Evolutionary conservation across 2,888 invertebrate species (phyloP).

Genomic region (Drosophila quinaria): DNA sequence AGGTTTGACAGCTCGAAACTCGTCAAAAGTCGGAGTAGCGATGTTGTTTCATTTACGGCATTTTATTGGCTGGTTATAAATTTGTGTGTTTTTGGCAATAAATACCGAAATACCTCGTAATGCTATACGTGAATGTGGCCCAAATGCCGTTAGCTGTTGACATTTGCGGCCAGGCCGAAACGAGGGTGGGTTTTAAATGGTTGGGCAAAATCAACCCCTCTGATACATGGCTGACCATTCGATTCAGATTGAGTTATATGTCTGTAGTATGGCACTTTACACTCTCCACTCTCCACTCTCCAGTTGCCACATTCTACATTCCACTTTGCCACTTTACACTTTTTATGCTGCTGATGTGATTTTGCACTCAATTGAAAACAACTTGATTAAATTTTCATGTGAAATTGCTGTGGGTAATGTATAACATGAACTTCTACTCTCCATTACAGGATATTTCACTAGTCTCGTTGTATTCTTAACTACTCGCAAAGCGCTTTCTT

Average conservation of each 20-base stretch:
- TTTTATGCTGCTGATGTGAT: slow-evolving; percentile 75
- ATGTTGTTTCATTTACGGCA: slow-evolving; percentile 51
- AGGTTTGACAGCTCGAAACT: slow-evolving; percentile 18
- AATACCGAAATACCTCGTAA: slow-evolving; percentile 61
- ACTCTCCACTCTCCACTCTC: slow-evolving; percentile 12
- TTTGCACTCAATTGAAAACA: slow-evolving; percentile 84
- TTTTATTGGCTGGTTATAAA: slow-evolving; percentile 77
- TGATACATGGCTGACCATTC: slow-evolving; percentile 55
- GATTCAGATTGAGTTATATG: slow-evolving; percentile 40
- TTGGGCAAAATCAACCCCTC: slow-evolving; percentile 46
- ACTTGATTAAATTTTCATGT: slow-evolving; percentile 80
- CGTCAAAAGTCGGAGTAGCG: slow-evolving; percentile 63
- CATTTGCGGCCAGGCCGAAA: slow-evolving; percentile 56
- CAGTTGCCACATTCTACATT: slow-evolving; percentile 23
- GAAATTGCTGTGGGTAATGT: slow-evolving; percentile 54
- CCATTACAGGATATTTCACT: slow-evolving; percentile 15
- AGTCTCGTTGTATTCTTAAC: slow-evolving; percentile 31
- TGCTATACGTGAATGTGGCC: slow-evolving; percentile 35
- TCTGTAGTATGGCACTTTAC: slow-evolving; percentile 46
- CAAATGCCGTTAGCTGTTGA: slow-evolving; percentile 59
- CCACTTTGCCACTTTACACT: slow-evolving; percentile 30
- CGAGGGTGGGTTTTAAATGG: not conserved
- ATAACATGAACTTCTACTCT: slow-evolving; percentile 63
- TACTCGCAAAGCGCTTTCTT: slow-evolving; percentile 12
- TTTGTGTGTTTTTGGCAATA: slow-evolving; percentile 74